Base-by-base conservation (phyloP, 2,113 vertebrate species). In the Meleagris gallopavo region DNA sequence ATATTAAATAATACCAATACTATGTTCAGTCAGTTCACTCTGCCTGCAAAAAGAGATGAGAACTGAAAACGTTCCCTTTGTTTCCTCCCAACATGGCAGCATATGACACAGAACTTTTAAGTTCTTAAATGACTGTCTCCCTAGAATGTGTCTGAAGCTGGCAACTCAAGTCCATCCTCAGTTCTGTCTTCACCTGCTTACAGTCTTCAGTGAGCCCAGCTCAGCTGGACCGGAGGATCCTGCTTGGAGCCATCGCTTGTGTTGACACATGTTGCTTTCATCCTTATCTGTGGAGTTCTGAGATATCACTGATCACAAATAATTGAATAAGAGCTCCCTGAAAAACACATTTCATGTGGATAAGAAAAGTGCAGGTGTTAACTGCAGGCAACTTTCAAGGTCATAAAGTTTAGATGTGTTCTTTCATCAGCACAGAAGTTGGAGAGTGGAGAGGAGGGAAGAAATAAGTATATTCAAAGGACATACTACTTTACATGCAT, bases 1-100 rank as follows among this genome's bases (percentile, higher is more conserved):
- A 70, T 89, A 76, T 94, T 93, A 91, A 93, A 85, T 71, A 90
- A 54, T 65, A 74, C 19, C 88, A 46, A 46, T 83, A 77, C 16
- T 77, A 13, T 20, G 18, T 70, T 85, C 55, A 54, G 32, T 71
- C 60, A 69, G 15, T 76, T 93, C 54, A 87, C 4, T 34, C 43
- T 77, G 55, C 60, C 67, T 89, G 58, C 32, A 52, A 43, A 77
- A 17, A 67, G 21, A 75, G 40, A 55, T 36, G 12, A 60, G 40
- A 10, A 36, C 3, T 80, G 27, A 36, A 88, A 93, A 27, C 25
- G 10, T 65, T 81, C 25, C 45, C 72, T 92, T 62, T 77, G 15
- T 61, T 17, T 27, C 9, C 13, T 84, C 36, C 65, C 65, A 60
- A 71, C 55, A 7, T n/a, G 22, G 25, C 24, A 77, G 19, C 38